A percentile compares a stretch with the other conserved stretches of the same genome.
Evolutionary conservation across 2,113 vertebrate genomes (phyloP).

Genomic region (Pantherophis guttatus): DNA sequence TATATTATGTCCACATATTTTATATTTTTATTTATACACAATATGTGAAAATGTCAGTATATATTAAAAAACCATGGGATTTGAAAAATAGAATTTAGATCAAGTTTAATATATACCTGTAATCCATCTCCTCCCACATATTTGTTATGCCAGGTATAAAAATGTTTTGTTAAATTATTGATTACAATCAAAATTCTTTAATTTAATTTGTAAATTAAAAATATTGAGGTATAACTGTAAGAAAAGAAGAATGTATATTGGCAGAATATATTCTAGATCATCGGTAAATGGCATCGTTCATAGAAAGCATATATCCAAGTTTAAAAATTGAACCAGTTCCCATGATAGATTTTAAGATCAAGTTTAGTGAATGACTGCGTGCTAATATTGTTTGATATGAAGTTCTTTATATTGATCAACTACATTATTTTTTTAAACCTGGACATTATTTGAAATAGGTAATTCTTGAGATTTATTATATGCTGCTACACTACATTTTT

Average conservation of each 20-base stretch:
- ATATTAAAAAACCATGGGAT: background rate
- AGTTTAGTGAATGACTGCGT: background rate
- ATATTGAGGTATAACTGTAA: background rate
- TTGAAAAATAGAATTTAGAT: background rate
- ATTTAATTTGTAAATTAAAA: background rate
- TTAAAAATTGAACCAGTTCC: background rate
- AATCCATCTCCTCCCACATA: background rate
- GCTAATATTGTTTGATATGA: background rate
- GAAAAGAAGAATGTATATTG: constrained; percentile 1
- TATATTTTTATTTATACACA: background rate
- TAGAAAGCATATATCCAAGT: background rate
- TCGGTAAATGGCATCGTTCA: background rate
- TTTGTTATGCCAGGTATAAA: background rate
- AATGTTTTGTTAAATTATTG: background rate
- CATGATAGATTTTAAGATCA: background rate
- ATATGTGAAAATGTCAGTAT: background rate
- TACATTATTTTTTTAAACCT: background rate
- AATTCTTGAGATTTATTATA: background rate
- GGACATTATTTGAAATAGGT: background rate
- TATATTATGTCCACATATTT: background rate
- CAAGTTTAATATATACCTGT: background rate
- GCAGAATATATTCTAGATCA: background rate
- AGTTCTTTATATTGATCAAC: background rate
- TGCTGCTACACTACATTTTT: background rate
- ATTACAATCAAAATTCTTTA: background rate